Evolutionary conservation across 1,140 invertebrate species (phyloP).

Genomic region (Pissodes strobi): DNA sequence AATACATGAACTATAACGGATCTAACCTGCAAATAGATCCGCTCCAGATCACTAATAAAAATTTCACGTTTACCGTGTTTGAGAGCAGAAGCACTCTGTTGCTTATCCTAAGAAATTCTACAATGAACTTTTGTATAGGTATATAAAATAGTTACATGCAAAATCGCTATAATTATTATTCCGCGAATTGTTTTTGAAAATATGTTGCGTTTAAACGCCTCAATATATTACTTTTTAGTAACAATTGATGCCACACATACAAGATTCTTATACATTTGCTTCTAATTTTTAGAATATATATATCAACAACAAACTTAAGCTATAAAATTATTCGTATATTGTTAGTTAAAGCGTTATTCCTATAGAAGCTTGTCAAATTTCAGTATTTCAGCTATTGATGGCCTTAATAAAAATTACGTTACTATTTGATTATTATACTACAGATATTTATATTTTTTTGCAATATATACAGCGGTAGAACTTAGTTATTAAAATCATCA

Average conservation of each 20-base stretch:
- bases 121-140: conserved; percentile 25
- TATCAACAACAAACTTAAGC: conserved; percentile 6
- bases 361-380: neutral
- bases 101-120: neutral
- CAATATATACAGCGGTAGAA: conserved; percentile 7
- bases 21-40: conserved; percentile 25
- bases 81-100: neutral
- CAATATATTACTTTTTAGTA: conserved; percentile 4
- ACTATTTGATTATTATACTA: conserved; percentile 15
- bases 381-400: conserved; percentile 5
- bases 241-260: conserved; percentile 11
- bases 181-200: conserved; percentile 12
- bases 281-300: conserved; percentile 7
- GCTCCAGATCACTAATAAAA: neutral
- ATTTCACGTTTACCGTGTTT: neutral
- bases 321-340: neutral
- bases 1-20: neutral
- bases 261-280: conserved; percentile 34
- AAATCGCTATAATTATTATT: conserved; percentile 18
- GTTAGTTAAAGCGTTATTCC: conserved; percentile 12
- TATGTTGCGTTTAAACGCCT: neutral
- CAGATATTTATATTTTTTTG: neutral
- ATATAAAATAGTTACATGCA: conserved; percentile 31
- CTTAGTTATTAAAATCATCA: neutral
- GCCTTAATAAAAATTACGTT: conserved; percentile 1